A percentile compares a stretch with the other conserved stretches of the same genome.
Evolutionary conservation across 2,797 vertebrate genomes (phyloP).

Genomic region (Acipenser oxyrinchus): DNA sequence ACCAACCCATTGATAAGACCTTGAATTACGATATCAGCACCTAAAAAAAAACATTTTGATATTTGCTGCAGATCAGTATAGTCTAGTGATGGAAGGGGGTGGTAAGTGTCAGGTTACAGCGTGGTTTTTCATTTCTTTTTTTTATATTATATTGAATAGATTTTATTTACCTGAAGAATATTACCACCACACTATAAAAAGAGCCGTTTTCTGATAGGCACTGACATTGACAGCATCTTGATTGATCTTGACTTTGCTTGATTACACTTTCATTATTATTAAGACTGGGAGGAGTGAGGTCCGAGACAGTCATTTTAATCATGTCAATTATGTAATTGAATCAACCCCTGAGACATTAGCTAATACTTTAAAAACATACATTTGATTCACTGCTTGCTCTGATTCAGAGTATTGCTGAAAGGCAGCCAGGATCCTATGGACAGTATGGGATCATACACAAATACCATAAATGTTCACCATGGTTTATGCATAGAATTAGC

Average conservation of each 20-base stretch:
- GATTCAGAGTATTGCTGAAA: neutral
- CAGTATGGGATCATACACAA: no score
- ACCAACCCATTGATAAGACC: no score
- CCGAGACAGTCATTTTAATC: neutral
- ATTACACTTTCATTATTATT: constrained; percentile 5
- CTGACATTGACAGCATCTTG: neutral
- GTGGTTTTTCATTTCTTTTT: no score
- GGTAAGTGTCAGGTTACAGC: no score
- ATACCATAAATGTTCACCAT: no score
- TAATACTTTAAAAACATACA: neutral
- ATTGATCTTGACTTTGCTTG: constrained; percentile 3
- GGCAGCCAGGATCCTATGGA: neutral
- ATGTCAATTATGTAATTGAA: constrained; percentile 4
- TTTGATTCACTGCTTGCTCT: neutral
- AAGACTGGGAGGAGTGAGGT: constrained; percentile 8
- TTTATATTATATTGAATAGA: neutral
- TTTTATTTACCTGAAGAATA: constrained; percentile 1
- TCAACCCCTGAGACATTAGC: neutral
- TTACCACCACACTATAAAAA: neutral
- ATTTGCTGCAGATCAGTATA: no score
- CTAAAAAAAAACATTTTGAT: no score
- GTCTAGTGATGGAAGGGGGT: no score
- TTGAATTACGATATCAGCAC: no score
- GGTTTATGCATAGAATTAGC: no score
- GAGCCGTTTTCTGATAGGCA: neutral